Percentiles rank a stretch among this genome's conserved stretches.
Conservation (phyloP, 2,797 vertebrate genomes). For the Acanthornis magna region DNA sequence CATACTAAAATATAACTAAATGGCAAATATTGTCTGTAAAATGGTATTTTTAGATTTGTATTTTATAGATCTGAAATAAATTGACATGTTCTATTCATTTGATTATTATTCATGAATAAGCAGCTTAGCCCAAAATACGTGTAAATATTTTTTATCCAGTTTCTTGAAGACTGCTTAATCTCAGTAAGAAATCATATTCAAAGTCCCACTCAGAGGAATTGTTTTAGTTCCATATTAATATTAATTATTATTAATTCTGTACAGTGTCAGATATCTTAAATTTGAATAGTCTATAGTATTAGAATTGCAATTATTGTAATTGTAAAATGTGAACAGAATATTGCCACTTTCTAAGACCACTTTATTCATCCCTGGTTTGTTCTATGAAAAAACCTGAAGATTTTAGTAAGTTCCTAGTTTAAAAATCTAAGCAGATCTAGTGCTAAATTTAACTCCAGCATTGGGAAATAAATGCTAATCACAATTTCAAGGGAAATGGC, state of each 20-base stretch:
- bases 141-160: not conserved
- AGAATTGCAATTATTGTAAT: not conserved
- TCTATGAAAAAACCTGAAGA: not conserved
- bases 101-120: conserved; percentile 11
- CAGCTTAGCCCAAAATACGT: not conserved
- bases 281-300: not conserved
- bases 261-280: not conserved
- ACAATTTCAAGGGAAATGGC: not conserved
- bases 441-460: not conserved
- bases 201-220: not conserved
- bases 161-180: not conserved
- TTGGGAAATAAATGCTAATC: not conserved
- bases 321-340: not conserved
- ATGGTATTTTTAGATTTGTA: conserved; percentile 22
- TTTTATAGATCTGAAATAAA: conserved; percentile 56
- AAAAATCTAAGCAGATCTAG: not conserved
- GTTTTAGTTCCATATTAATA: not conserved
- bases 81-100: not conserved
- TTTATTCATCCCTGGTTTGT: not conserved
- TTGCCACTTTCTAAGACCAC: not conserved
- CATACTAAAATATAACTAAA: not conserved
- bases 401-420: not conserved
- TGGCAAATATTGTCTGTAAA: conserved; percentile 13
- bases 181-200: not conserved
- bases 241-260: not conserved